Evolutionary conservation across 2,113 vertebrate genomes (phyloP), one percentile per base, ranked within the genome.

Genomic region (Myotis lucifugus): DNA sequence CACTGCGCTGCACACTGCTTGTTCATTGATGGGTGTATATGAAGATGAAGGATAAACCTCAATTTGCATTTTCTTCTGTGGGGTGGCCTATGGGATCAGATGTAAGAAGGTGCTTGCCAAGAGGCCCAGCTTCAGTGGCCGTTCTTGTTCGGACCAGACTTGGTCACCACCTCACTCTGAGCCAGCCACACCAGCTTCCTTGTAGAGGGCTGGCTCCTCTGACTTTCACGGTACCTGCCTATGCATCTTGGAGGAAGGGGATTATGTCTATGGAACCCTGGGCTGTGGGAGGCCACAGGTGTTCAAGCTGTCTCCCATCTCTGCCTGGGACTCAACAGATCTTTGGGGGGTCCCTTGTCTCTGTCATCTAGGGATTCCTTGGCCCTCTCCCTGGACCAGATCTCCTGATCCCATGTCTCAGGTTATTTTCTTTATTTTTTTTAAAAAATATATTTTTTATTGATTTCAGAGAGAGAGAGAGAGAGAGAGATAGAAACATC

Each of bases 91-190:
- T 14, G 82, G 56, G 40, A 2, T 54, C 42, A 13, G 34, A 29
- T 32, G 34, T 40, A n/a, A 84, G 50, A 46, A 29, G 83, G 34
- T 23, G 50, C 52, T 46, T 74, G 48, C n/a, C 42, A 5, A 84
- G 66, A 48, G 34, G 4, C 19, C 25, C 18, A 37, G 56, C 70
- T 76, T 79, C 10, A 18, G 12, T 18, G 40, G 48, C 77, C 40
- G 8, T 40, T 76, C 12, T 1, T 3, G 5, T 21, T 11, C 21
- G 37, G 70, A 54, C 19, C 0, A 0, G 0, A 17, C 4, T 27
- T 37, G 4, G 2, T 72, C 10, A 1, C 32, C 3, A 23, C 59
- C 12, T 90, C n/a, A 9, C 50, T 50, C 50, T 6, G 14, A 21
- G 29, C 12, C 21, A 61, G 59, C 42, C 19, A 8, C 4, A 1